These are phyloP conservation scores for Rhagium mordax DNA, from an alignment of 2,888 invertebrate species.

Conservation along the genomic window DNA sequence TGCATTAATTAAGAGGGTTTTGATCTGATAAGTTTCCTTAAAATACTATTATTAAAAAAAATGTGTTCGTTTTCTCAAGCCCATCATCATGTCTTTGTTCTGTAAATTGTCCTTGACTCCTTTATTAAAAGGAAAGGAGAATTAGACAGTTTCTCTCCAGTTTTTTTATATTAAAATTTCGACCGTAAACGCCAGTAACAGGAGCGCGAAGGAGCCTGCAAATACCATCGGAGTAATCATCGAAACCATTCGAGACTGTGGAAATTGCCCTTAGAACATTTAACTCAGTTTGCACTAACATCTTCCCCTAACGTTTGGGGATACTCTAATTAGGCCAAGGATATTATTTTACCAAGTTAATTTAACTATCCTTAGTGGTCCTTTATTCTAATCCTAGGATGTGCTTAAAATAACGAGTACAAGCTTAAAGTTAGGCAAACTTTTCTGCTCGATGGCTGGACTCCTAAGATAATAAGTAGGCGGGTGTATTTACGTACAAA, in stretches of 20 bases:
- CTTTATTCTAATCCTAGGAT: background rate
- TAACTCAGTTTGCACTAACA: background rate
- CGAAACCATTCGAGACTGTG: background rate
- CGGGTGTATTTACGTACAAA: too few relatives aligned
- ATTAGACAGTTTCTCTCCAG: too few relatives aligned
- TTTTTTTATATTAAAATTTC: too few relatives aligned
- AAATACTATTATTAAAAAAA: too few relatives aligned
- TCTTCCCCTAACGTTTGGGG: conserved; percentile 3
- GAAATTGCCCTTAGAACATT: background rate
- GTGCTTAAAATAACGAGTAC: conserved; percentile 11
- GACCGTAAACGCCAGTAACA: background rate
- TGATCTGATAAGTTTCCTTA: too few relatives aligned
- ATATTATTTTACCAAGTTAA: conserved; percentile 19
- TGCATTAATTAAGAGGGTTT: too few relatives aligned
- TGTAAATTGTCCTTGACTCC: too few relatives aligned
- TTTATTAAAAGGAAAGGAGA: too few relatives aligned
- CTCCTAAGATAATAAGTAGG: background rate
- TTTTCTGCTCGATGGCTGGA: background rate
- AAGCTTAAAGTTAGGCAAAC: background rate
- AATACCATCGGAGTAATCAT: background rate
- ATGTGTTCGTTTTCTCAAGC: too few relatives aligned
- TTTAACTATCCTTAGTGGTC: conserved; percentile 6
- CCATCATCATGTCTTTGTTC: too few relatives aligned
- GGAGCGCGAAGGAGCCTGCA: background rate
- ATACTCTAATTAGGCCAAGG: conserved; percentile 11